Conservation (phyloP, 2,797 vertebrate genomes). For the Catharus ustulatus region DNA sequence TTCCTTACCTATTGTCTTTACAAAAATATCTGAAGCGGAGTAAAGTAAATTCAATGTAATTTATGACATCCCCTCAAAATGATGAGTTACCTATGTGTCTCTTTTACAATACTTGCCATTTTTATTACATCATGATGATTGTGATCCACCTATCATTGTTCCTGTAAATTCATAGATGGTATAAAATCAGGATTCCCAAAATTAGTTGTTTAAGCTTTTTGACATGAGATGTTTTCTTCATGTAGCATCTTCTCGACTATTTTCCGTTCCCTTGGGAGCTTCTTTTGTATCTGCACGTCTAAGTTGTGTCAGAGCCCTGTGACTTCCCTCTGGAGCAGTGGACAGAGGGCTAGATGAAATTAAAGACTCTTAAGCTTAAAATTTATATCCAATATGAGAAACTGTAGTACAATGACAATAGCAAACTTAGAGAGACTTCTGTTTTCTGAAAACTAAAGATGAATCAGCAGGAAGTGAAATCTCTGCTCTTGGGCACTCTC, state of each 20-base stretch:
- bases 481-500: neutral
- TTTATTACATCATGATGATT: neutral
- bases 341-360: neutral
- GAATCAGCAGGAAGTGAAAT: neutral
- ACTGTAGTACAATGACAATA: neutral
- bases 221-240: neutral
- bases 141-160: neutral
- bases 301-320: neutral
- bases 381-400: neutral
- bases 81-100: neutral
- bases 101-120: neutral
- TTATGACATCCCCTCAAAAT: neutral
- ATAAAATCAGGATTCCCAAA: neutral
- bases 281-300: neutral
- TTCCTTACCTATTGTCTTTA: neutral
- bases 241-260: neutral
- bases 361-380: neutral
- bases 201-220: neutral
- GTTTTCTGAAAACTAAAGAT: neutral
- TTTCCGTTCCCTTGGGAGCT: neutral
- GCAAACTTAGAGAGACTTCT: neutral
- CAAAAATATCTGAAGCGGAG: neutral
- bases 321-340: neutral
- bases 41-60: neutral
- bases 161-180: neutral